phyloP scores from a whole-genome alignment of 2,888 invertebrate genomes.

The Caenorhabditis plicata region DNA sequence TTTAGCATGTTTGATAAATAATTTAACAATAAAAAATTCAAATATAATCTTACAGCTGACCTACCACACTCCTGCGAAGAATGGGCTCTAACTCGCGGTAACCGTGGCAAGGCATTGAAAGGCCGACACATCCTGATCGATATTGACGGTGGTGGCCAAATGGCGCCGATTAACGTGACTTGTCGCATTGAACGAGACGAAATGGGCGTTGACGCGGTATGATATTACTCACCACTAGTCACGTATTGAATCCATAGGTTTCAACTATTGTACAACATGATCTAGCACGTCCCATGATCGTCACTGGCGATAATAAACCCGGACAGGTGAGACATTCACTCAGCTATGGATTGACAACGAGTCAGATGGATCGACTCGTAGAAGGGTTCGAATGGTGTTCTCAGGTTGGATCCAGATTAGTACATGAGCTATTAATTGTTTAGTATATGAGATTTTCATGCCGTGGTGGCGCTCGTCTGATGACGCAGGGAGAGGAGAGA shows the following conservation, averaged over 20 bases:
- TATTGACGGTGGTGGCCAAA: constrained; percentile 59
- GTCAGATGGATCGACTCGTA: constrained; percentile 56
- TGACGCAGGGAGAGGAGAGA: constrained; percentile 59
- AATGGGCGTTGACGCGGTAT: constrained; percentile 32
- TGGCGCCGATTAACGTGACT: constrained; percentile 50
- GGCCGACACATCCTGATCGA: constrained; percentile 55
- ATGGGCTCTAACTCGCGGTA: constrained; percentile 39
- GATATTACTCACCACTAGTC: too few species aligned
- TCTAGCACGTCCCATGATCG: constrained; percentile 44
- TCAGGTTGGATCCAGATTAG: constrained; percentile 32
- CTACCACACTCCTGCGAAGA: constrained; percentile 61
- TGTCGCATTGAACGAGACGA: constrained; percentile 48
- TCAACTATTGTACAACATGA: constrained; percentile 47
- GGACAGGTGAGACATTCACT: constrained; percentile 55
- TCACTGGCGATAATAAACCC: constrained; percentile 56
- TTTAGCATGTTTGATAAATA: too few species aligned
- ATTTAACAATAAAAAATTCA: background rate
- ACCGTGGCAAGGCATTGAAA: constrained; percentile 23
- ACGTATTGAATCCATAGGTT: too few species aligned
- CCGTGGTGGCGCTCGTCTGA: constrained; percentile 54
- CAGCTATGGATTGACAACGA: constrained; percentile 47
- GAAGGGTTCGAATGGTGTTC: constrained; percentile 59
- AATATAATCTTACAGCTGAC: constrained; percentile 38
- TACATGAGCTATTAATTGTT: background rate
- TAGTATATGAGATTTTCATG: constrained; percentile 58